phyloP scores from a whole-genome alignment of 2,888 invertebrate genomes.

The Tetheella fluctuosa region DNA sequence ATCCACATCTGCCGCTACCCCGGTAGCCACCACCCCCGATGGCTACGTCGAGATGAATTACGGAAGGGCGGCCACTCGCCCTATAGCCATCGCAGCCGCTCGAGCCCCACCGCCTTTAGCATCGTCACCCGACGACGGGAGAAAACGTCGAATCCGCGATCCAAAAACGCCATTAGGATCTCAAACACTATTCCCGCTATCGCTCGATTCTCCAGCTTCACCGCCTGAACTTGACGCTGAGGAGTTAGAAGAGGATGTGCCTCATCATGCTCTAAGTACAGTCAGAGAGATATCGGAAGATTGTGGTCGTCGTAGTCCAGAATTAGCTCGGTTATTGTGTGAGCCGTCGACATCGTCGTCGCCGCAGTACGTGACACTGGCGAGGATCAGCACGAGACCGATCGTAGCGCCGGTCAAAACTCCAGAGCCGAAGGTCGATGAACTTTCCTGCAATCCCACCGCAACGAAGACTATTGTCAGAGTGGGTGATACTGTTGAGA shows the following conservation, averaged over 20 bases:
- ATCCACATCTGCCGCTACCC: slow-evolving; percentile 24
- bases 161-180: slow-evolving; percentile 84
- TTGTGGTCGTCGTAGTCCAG: slow-evolving; percentile 21
- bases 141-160: slow-evolving; percentile 30
- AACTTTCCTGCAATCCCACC: slow-evolving; percentile 67
- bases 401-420: slow-evolving; percentile 18
- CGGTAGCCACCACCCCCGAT: slow-evolving; percentile 21
- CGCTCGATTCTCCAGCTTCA: slow-evolving; percentile 87
- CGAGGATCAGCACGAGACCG: slow-evolving; percentile 36
- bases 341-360: slow-evolving; percentile 42
- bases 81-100: slow-evolving; percentile 84
- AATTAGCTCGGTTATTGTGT: not conserved
- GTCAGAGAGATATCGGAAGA: slow-evolving; percentile 72
- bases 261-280: slow-evolving; percentile 55
- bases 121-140: slow-evolving; percentile 54
- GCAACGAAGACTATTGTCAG: slow-evolving; percentile 69
- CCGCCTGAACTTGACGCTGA: slow-evolving; percentile 77
- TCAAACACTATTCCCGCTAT: slow-evolving; percentile 87
- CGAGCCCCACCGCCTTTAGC: slow-evolving; percentile 36
- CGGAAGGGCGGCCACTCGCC: slow-evolving; percentile 83
- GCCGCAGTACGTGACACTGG: slow-evolving; percentile 81
- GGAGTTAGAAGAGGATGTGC: slow-evolving; percentile 54
- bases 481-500: slow-evolving; percentile 41
- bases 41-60: slow-evolving; percentile 79
- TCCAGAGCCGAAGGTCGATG: slow-evolving; percentile 34